Conservation (phyloP, 2,113 vertebrate species). For the Pachypanchax playfairii region DNA sequence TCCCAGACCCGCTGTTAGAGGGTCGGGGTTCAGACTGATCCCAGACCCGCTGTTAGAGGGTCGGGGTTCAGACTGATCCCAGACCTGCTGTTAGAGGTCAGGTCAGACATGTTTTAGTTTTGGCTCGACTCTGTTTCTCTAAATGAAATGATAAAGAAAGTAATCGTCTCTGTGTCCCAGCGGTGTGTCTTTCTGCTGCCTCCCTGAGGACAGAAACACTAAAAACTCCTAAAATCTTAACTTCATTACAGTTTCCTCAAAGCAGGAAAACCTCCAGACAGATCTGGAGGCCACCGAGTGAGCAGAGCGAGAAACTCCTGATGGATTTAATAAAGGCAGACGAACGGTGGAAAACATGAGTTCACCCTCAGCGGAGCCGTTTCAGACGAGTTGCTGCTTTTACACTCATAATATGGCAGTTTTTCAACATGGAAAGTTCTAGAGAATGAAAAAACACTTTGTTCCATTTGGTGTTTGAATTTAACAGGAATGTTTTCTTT, state of each 20-base stretch:
- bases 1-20: too few relatives aligned
- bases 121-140: conserved; percentile 9
- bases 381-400: neutral
- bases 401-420: neutral
- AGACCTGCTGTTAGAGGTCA: neutral
- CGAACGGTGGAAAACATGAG: conserved; percentile 21
- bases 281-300: conserved; percentile 1
- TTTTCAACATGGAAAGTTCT: neutral
- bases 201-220: conserved; percentile 13
- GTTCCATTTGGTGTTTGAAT: too few relatives aligned
- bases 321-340: conserved; percentile 40
- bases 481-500: too few relatives aligned
- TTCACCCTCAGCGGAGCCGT: neutral
- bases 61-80: neutral
- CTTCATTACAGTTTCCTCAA: conserved; percentile 27
- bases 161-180: conserved; percentile 19
- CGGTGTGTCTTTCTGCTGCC: neutral
- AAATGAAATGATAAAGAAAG: conserved; percentile 27
- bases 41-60: too few relatives aligned
- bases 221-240: conserved; percentile 33
- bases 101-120: neutral
- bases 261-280: conserved; percentile 21
- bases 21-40: too few relatives aligned
- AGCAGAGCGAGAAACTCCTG: conserved; percentile 4
- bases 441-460: neutral